Conservation (phyloP, 2,888 invertebrate species). For the Crioceris asparagi region DNA sequence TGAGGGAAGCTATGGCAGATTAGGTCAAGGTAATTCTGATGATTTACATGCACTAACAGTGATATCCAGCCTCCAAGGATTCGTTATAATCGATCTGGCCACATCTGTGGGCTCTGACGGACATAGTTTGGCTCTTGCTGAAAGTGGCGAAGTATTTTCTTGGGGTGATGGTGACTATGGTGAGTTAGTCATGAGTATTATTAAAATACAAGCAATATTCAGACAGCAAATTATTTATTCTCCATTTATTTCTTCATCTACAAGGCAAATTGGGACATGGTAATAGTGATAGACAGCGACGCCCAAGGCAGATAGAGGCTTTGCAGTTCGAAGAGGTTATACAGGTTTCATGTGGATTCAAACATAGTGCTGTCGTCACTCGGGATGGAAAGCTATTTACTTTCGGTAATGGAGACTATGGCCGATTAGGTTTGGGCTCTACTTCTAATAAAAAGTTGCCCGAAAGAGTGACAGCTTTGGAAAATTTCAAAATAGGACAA, state of each 20-base stretch:
- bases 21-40: constrained; percentile 53
- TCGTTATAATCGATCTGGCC: constrained; percentile 50
- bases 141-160: constrained; percentile 55
- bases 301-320: constrained; percentile 52
- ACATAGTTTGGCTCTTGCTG: constrained; percentile 51
- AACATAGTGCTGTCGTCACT: constrained; percentile 54
- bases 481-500: constrained; percentile 34
- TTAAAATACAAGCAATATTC: background rate
- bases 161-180: constrained; percentile 60
- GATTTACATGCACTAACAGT: constrained; percentile 47
- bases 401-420: constrained; percentile 56
- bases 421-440: constrained; percentile 47
- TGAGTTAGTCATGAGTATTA: constrained; percentile 34
- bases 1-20: constrained; percentile 52
- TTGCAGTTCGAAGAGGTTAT: constrained; percentile 49
- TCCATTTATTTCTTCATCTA: background rate
- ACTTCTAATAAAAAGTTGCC: constrained; percentile 52
- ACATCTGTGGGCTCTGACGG: constrained; percentile 56
- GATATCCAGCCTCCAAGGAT: constrained; percentile 51
- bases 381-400: constrained; percentile 52
- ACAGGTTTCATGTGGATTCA: constrained; percentile 52
- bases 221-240: background rate
- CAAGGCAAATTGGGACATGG: constrained; percentile 49
- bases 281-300: constrained; percentile 49
- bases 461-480: constrained; percentile 34